phyloP scores from a whole-genome alignment of 2,888 invertebrate genomes.

The Acanthosepion lycidas region DNA sequence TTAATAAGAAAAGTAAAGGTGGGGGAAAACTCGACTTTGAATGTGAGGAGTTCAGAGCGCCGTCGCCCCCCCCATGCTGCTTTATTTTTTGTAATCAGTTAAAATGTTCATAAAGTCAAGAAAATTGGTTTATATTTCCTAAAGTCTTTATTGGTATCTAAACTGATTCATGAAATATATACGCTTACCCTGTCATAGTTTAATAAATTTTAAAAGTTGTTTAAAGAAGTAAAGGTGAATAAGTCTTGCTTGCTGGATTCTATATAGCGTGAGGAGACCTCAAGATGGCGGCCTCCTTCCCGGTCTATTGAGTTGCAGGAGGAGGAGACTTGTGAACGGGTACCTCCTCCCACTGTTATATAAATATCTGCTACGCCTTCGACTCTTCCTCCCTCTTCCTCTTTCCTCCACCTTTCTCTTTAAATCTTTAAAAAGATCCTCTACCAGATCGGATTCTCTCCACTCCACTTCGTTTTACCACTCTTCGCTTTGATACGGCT shows the following conservation, averaged over 20 bases:
- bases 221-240: no score
- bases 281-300: conserved; percentile 47
- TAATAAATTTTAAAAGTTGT: no score
- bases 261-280: neutral
- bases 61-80: conserved; percentile 1
- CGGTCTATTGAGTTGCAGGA: conserved; percentile 6
- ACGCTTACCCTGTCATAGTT: no score
- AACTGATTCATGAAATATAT: no score
- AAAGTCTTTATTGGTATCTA: no score
- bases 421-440: neutral
- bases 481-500: neutral
- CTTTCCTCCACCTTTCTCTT: neutral
- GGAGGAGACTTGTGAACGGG: neutral
- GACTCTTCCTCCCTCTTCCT: neutral
- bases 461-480: neutral
- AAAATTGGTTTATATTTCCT: no score
- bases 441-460: neutral
- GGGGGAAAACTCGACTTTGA: neutral
- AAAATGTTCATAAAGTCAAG: no score
- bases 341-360: neutral
- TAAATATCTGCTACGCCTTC: neutral
- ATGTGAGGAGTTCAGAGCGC: neutral
- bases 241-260: no score
- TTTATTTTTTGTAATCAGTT: neutral
- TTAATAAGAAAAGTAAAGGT: no score